Evolutionary conservation across 2,113 vertebrate species (phyloP), one percentile per base, ranked within the genome.

Genomic region (Pogona vitticeps): DNA sequence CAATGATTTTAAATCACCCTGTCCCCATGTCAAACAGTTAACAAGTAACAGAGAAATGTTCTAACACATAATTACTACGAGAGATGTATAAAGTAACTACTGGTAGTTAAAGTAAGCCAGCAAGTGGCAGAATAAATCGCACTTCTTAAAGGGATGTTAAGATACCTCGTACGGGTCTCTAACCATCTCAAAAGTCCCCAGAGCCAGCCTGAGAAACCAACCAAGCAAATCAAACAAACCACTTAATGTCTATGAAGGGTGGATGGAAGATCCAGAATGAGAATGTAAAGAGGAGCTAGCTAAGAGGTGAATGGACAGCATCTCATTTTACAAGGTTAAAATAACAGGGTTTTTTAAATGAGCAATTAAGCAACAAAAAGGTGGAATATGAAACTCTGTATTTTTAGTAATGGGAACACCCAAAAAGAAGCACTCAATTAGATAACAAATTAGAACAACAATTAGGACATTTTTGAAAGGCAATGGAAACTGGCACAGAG

Each of bases 371-470:
- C 38, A 18, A 33, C 59, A 52, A 6, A 71, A 28, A 89, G 85
- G 90, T 82, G 0, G 36, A 65, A 72, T 1, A 84, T 31, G n/a
- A 13, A 65, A 42, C 91, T 40, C 0, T 17, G 61, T 85, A 89
- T 91, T 93, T 85, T 87, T 84, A 89, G 78, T 42, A 67, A 81
- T 83, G 71, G 14, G 33, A 87, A 83, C n/a, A 85, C 93, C 72
- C 94, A 61, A n/a, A 90, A 90, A 91, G 94, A 91, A 81, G 20
- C 26, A 20, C 58, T 91, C 91, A 94, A 95, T 95, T 95, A 95
- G 93, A 94, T 84, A 82, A 76, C 5, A n/a, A 94, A 93, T 90
- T 83, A 94, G 91, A 88, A 88, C 94, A 86, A 52, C 31, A 81
- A 63, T 75, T n/a, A 86, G 85, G 85, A 91, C 63, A 88, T 38